A percentile compares a stretch with the other conserved stretches of the same genome.
phyloP scores from a whole-genome alignment of 2,113 vertebrate species.

The Probosciger aterrimus region DNA sequence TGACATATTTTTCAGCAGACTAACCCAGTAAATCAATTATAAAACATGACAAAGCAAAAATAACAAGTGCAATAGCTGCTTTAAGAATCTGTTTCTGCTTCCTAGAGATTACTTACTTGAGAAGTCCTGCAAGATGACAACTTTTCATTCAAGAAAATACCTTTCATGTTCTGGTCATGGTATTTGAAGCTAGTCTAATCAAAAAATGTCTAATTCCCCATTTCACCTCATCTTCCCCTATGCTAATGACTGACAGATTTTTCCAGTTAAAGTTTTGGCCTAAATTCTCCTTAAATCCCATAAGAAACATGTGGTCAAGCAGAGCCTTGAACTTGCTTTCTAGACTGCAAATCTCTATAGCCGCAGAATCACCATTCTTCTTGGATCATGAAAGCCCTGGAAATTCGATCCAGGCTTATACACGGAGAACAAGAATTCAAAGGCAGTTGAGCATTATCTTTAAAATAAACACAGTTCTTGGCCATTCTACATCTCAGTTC shows the following conservation, averaged over 20 bases:
- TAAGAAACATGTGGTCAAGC: not conserved
- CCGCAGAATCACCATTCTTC: not conserved
- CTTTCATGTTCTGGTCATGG: not conserved
- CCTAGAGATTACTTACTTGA: not conserved
- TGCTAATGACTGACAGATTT: not conserved
- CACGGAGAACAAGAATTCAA: not conserved
- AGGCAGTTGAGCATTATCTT: not conserved
- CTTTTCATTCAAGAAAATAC: not conserved
- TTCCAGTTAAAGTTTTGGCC: not conserved
- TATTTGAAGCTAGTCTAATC: not conserved
- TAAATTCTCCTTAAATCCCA: not conserved
- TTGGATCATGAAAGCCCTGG: not conserved
- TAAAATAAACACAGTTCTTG: not conserved
- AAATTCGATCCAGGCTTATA: not conserved
- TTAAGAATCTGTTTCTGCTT: not conserved
- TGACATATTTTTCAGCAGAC: not conserved
- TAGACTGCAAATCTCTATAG: not conserved
- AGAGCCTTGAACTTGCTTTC: not conserved
- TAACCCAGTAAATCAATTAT: not conserved
- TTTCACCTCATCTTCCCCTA: not conserved
- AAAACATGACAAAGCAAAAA: not conserved
- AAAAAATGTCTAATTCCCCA: not conserved
- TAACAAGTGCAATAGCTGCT: not conserved
- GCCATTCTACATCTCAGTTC: not conserved
- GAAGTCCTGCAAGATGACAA: not conserved